These are phyloP conservation scores for Nyctibius bracteatus DNA, from an alignment of 2,113 vertebrate genomes.

Conservation along the genomic window DNA sequence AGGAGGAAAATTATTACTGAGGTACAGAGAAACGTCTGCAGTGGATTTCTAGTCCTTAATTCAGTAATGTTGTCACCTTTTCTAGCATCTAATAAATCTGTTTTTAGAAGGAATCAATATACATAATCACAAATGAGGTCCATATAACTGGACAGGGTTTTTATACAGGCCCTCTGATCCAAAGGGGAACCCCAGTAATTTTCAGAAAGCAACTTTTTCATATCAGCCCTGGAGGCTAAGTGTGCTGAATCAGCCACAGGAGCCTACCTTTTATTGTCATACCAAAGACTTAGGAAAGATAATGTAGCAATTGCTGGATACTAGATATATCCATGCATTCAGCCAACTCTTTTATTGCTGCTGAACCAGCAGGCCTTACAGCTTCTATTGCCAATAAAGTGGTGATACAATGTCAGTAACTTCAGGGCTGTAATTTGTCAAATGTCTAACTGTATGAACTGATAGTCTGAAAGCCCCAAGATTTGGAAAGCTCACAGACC, in stretches of 20 bases:
- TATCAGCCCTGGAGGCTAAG: not conserved
- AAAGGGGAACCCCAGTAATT: rapidly evolving
- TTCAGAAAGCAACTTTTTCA: not conserved
- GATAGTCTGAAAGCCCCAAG: not conserved
- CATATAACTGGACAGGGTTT: not conserved
- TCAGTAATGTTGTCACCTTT: not conserved
- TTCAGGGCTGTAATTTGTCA: not conserved
- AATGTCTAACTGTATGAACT: not conserved
- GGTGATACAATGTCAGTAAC: not conserved
- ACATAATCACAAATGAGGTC: not conserved
- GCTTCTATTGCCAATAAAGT: not conserved
- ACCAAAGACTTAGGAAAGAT: not conserved
- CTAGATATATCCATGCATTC: not conserved
- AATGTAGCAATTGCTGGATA: not conserved
- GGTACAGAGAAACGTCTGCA: not conserved
- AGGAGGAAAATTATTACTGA: not conserved
- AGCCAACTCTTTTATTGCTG: not conserved
- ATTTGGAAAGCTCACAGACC: not conserved
- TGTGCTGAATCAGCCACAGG: not conserved
- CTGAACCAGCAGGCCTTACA: not conserved
- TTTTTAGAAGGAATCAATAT: not conserved
- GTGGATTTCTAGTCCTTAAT: not conserved
- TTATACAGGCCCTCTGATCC: not conserved
- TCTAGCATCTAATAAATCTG: not conserved
- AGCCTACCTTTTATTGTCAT: not conserved